Evolutionary conservation across 2,113 vertebrate species (phyloP), one percentile per base, ranked within the genome.

Genomic region (Cochlearius cochlearius): DNA sequence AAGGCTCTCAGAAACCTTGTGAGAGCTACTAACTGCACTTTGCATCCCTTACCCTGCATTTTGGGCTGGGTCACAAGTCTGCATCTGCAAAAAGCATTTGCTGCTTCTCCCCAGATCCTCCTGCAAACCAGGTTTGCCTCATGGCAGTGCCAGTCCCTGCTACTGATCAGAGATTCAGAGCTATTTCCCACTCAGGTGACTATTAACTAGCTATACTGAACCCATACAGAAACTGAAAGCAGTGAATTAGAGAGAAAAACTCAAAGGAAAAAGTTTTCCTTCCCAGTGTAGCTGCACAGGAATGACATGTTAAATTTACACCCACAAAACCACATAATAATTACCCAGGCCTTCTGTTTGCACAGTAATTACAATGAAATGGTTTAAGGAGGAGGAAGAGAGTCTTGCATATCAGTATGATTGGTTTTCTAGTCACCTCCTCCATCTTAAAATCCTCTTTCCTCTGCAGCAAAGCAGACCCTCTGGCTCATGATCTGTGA

Each of bases 331-430:
- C 92, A 92, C 5, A 4, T 32, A 73, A 45, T 88, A 77, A 90
- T 92, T 55, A 90, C 55, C 59, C 58, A 85, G n/a, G 41, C 92
- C 92, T 91, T 77, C 86, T 93, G 78, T 71, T 81, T 88, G 55
- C 88, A 43, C 6, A 3, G 71, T 23, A 95, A 93, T 93, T 90
- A 77, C 87, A 92, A 38, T 2, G 11, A 38, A 72, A 83, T 0
- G 5, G 32, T 71, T 93, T 83, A 49, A 88, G 62, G 82, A 83
- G 52, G 59, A 88, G 69, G 36, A 91, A 39, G 21, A 47, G 38
- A 45, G 7, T 10, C 34, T 76, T 45, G 15, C 5, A 2, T 16
- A 50, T 3, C 13, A 12, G 41, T 29, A 45, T 0, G 7, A 41
- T 5, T 75, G 71, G 27, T 39, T 73, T 86, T 55, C 43, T 4